Evolutionary conservation across 2,113 vertebrate genomes (phyloP).

Genomic region (Mirza zaza): DNA sequence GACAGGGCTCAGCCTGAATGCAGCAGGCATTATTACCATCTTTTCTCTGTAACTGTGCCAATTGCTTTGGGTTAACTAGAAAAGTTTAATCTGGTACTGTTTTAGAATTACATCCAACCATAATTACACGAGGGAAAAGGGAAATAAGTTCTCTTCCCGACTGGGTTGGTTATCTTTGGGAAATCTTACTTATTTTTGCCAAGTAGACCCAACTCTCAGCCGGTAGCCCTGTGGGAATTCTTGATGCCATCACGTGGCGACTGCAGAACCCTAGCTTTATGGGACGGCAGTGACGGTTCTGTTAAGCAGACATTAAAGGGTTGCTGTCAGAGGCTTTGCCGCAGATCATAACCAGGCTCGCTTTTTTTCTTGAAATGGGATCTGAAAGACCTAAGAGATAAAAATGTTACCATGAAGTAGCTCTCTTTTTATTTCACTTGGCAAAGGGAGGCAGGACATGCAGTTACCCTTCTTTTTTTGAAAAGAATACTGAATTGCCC

Average conservation of each 20-base stretch:
- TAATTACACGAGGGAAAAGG: neutral
- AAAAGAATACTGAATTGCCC: neutral
- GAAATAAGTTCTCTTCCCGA: neutral
- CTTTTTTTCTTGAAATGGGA: neutral
- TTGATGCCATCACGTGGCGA: neutral
- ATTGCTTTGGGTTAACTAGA: neutral
- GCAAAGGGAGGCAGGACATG: neutral
- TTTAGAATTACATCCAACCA: constrained; percentile 29
- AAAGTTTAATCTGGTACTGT: neutral
- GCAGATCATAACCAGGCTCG: neutral
- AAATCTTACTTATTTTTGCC: constrained; percentile 5
- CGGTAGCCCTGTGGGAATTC: neutral
- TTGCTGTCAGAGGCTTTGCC: neutral
- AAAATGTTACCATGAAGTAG: constrained; percentile 36
- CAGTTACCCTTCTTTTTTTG: neutral
- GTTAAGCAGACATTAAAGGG: neutral
- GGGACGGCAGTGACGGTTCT: neutral
- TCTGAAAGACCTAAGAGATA: neutral
- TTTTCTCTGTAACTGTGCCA: neutral
- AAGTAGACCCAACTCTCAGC: neutral
- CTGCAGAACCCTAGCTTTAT: neutral
- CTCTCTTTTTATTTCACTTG: neutral
- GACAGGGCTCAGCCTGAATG: neutral
- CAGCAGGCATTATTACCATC: neutral
- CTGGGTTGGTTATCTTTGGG: neutral